phyloP scores from a whole-genome alignment of 23 tunicate species.

The Clavelina lepadiformis region DNA sequence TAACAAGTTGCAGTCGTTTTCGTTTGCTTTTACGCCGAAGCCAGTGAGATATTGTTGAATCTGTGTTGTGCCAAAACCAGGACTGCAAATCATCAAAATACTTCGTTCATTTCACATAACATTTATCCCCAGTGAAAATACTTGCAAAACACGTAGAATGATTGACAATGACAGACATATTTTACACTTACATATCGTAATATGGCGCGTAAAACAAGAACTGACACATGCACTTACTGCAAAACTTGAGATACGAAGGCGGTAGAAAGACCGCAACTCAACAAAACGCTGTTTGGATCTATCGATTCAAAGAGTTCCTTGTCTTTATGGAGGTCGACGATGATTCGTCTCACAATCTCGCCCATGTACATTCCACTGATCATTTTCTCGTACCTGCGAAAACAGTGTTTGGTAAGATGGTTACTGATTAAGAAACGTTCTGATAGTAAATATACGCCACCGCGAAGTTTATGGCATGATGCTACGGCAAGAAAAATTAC shows the following conservation, averaged over 20 bases:
- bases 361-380: constrained; percentile 99
- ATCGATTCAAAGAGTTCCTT: constrained; percentile 41
- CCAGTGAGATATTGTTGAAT: constrained; percentile 36
- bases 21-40: constrained; percentile 54
- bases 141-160: too few species aligned
- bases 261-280: constrained; percentile 64
- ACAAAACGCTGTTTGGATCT: constrained; percentile 34
- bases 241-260: constrained; percentile 87
- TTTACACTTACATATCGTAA: too few species aligned
- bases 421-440: too few species aligned
- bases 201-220: too few species aligned
- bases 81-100: constrained; percentile 41
- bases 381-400: constrained; percentile 88
- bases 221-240: constrained; percentile 27
- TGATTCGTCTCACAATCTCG: constrained; percentile 67
- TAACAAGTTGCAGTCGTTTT: constrained; percentile 28
- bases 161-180: too few species aligned
- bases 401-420: too few species aligned
- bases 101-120: too few species aligned
- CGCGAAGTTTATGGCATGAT: too few species aligned
- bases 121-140: too few species aligned
- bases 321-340: constrained; percentile 34
- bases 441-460: too few species aligned
- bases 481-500: too few species aligned
- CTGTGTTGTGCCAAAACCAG: constrained; percentile 3